Evolutionary conservation across 2,113 vertebrate genomes (phyloP).

Genomic region (Kryptolebias marmoratus): DNA sequence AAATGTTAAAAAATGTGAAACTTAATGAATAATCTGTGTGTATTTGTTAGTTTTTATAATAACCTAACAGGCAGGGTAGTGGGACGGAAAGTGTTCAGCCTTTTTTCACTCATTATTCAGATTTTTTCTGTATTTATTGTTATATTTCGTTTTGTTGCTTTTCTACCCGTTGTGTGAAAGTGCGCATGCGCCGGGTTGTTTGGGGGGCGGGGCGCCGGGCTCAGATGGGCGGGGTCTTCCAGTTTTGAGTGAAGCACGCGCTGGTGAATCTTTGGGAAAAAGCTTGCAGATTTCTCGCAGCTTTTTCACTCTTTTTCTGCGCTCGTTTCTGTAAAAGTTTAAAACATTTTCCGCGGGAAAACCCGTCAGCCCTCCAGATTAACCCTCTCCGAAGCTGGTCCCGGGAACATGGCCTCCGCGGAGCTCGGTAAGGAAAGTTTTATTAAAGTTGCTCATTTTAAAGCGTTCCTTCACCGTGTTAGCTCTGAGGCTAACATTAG

Average conservation of each 20-base stretch:
- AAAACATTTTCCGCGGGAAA: background rate
- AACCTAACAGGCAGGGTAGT: too few species aligned
- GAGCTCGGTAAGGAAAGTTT: conserved; percentile 65
- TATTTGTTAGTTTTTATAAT: too few species aligned
- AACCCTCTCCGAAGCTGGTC: background rate
- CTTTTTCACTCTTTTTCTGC: fast-evolving
- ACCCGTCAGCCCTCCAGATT: background rate
- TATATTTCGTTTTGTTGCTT: too few species aligned
- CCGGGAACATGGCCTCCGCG: conserved; percentile 59
- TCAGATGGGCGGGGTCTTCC: conserved; percentile 41
- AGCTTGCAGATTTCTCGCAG: fast-evolving
- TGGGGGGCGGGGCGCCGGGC: conserved; percentile 20
- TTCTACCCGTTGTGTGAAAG: background rate
- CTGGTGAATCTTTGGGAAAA: conserved; percentile 7
- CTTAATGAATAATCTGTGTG: too few species aligned
- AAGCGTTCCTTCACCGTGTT: conserved; percentile 27
- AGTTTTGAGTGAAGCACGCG: conserved; percentile 35
- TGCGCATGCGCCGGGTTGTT: conserved; percentile 10
- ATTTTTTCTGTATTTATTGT: too few species aligned
- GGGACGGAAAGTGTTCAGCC: too few species aligned
- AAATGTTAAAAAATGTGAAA: too few species aligned
- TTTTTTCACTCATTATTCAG: too few species aligned
- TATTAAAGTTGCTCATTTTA: background rate
- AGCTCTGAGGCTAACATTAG: conserved; percentile 57
- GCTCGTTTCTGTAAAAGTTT: background rate